Conservation (phyloP, 2,888 invertebrate genomes). For the Seladonia tumulorum region DNA sequence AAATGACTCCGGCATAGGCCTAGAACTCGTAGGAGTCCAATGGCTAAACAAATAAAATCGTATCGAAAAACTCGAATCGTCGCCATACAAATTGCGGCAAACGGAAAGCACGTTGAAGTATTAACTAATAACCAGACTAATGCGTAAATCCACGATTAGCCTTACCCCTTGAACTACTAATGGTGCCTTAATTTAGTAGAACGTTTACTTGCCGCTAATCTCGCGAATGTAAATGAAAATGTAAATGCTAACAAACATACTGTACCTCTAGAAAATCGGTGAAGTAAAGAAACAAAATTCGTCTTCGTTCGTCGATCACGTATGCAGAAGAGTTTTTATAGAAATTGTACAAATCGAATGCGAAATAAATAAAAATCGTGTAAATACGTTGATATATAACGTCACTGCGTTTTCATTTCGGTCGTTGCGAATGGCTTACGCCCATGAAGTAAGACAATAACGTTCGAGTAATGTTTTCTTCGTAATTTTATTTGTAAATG, state of each 20-base stretch:
- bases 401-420: background rate
- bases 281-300: slow-evolving; percentile 7
- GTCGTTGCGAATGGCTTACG: background rate
- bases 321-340: slow-evolving; percentile 27
- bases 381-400: slow-evolving; percentile 33
- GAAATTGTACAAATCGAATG: slow-evolving; percentile 57
- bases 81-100: slow-evolving; percentile 39
- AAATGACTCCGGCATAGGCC: too few species aligned
- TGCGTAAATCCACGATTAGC: slow-evolving; percentile 14
- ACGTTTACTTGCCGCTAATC: slow-evolving; percentile 26
- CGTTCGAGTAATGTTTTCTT: slow-evolving; percentile 41
- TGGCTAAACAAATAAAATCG: background rate
- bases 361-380: slow-evolving; percentile 46
- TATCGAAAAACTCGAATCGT: slow-evolving; percentile 7
- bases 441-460: slow-evolving; percentile 14
- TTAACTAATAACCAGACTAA: slow-evolving; percentile 13
- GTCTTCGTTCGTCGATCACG: slow-evolving; percentile 9
- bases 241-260: slow-evolving; percentile 37
- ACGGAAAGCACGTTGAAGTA: background rate
- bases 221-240: slow-evolving; percentile 46
- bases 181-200: slow-evolving; percentile 49
- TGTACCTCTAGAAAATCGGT: background rate
- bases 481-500: slow-evolving; percentile 79
- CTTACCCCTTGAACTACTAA: slow-evolving; percentile 19
- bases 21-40: too few species aligned